Evolutionary conservation across 2,888 invertebrate species (phyloP), one percentile per base, ranked within the genome.

Genomic region (Drosophila niveifrons): DNA sequence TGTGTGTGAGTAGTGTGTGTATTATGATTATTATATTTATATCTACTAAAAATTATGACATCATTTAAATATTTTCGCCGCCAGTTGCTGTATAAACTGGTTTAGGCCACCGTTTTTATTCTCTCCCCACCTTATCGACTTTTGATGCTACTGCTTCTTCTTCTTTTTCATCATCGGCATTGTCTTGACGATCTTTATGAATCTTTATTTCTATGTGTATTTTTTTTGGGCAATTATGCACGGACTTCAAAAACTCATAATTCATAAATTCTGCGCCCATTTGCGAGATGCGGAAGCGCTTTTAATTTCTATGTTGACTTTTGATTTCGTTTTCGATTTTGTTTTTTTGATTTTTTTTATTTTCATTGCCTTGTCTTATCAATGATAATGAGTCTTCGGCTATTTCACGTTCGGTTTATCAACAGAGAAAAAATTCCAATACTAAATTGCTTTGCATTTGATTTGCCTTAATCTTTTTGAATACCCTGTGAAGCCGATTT

Each of bases 21-120:
- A 86, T 83, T 82, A 86, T 86, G 86, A 82, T 82, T 84, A 75
- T 82, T 82, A 87, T 82, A 78, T 78, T 78, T 73, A 78, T 72
- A 71, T 61, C 63, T 82, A 68, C 80, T 82, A 82, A 76, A 89
- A 89, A 89, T 86, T 86, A 89, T 86, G 85, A 86, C 85, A 86
- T 86, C 89, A 86, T 89, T 86, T 89, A 89, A 86, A 86, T 89
- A 82, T 84, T 84, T 88, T 84, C 80, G 88, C 86, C 73, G 66
- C 65, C 70, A 68, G 78, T 80, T 66, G 73, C 59, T 69, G 68
- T 88, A 53, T 68, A 84, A 84, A 84, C 83, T 82, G 83, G 83
- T 84, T 84, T 85, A 88, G 71, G 75, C 84, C 78, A 83, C 66
- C 31, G 72, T 65, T 66, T 65, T 66, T 78, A 75, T 66, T 64